These are phyloP conservation scores for Lacerta bilineata DNA, from an alignment of 2,797 vertebrate genomes.

Conservation along the genomic window DNA sequence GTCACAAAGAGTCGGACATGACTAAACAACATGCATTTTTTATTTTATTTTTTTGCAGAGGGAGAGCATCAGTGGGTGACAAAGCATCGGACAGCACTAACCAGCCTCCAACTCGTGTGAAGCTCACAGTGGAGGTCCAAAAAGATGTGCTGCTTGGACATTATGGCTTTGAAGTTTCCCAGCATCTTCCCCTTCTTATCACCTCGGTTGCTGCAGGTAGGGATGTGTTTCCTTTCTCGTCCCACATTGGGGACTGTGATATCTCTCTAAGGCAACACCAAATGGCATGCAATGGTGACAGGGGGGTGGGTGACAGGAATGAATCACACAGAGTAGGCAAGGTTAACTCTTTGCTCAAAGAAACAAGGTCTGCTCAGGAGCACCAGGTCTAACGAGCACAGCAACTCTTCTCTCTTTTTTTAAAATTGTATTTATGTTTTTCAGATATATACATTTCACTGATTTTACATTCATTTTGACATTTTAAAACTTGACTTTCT, in stretches of 20 bases:
- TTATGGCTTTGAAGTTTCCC: slow-evolving; percentile 91
- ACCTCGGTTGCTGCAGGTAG: slow-evolving; percentile 90
- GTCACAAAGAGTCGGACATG: no score
- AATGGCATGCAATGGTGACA: neutral
- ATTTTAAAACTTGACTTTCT: no score
- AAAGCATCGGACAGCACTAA: slow-evolving; percentile 72
- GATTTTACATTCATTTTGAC: no score
- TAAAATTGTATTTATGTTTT: no score
- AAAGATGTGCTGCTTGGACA: slow-evolving; percentile 85
- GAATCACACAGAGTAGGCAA: no score
- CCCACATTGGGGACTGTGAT: neutral
- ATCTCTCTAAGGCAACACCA: neutral
- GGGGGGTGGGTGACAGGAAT: no score
- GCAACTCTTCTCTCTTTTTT: no score
- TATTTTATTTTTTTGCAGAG: slow-evolving; percentile 55
- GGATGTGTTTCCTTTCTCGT: fast-evolving
- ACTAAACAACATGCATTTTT: no score
- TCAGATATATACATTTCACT: no score
- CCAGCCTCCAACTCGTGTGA: slow-evolving; percentile 82
- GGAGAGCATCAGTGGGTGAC: slow-evolving; percentile 79
- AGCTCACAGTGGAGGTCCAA: slow-evolving; percentile 86
- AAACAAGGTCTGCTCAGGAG: no score
- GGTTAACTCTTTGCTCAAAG: no score
- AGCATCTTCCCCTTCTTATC: slow-evolving; percentile 87
- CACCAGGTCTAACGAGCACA: no score